These are phyloP conservation scores for Antheraea pernyi DNA, from an alignment of 1,140 invertebrate species.

Conservation along the genomic window DNA sequence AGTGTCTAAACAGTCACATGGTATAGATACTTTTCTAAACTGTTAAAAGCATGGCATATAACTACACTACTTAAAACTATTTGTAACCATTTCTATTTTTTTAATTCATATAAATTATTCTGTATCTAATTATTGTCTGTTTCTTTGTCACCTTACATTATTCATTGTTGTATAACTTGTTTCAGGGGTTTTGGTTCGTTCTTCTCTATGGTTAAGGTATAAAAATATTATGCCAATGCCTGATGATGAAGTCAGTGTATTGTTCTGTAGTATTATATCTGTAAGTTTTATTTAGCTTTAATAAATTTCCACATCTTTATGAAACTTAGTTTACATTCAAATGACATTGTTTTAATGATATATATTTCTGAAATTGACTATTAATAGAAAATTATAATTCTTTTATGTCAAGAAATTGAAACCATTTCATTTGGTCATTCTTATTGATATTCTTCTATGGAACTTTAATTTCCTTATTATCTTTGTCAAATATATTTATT, in stretches of 20 bases:
- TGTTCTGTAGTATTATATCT: conserved; percentile 87
- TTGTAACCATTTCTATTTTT: neutral
- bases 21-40: too few relatives aligned
- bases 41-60: neutral
- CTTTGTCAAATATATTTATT: neutral
- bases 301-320: too few relatives aligned
- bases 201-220: conserved; percentile 84
- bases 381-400: too few relatives aligned
- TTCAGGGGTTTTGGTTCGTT: conserved; percentile 86
- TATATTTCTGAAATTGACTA: too few relatives aligned
- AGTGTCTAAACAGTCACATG: too few relatives aligned
- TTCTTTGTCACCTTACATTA: too few relatives aligned
- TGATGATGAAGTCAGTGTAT: conserved; percentile 82
- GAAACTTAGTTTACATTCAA: too few relatives aligned
- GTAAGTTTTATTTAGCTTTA: conserved; percentile 74
- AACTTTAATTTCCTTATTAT: too few relatives aligned
- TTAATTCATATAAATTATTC: neutral
- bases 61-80: neutral
- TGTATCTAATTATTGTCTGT: neutral
- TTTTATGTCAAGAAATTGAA: too few relatives aligned
- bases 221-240: conserved; percentile 83
- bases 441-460: too few relatives aligned
- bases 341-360: too few relatives aligned
- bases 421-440: too few relatives aligned
- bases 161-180: conserved; percentile 19